phyloP scores from a whole-genome alignment of 1,140 invertebrate species.

The Belonocnema kinseyi region DNA sequence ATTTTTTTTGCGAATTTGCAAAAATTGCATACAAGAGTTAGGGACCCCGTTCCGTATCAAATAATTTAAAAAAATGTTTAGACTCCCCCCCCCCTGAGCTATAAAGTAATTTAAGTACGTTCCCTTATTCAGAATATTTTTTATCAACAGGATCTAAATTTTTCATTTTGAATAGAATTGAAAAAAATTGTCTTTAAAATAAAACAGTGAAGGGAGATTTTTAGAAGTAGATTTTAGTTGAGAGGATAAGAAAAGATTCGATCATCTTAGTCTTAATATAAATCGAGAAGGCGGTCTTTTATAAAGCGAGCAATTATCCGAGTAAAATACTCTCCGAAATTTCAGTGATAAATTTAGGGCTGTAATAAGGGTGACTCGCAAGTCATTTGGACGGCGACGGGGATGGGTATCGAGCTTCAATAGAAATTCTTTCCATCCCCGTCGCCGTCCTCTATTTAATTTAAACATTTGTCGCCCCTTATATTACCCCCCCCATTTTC shows the following conservation, averaged over 20 bases:
- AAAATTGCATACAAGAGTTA: too few species aligned
- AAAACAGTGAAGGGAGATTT: too few species aligned
- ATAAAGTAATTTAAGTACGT: too few species aligned
- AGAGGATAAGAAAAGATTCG: conserved; percentile 9
- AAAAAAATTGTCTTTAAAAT: too few species aligned
- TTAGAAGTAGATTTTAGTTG: not conserved
- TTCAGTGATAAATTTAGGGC: conserved; percentile 63
- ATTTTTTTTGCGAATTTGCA: too few species aligned
- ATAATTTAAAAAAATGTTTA: too few species aligned
- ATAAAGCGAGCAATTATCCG: conserved; percentile 66
- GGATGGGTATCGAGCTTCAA: conserved; percentile 62
- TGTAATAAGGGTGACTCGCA: conserved; percentile 67
- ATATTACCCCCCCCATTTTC: not conserved
- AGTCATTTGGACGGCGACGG: conserved; percentile 61
- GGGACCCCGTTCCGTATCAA: too few species aligned
- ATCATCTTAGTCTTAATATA: conserved; percentile 53
- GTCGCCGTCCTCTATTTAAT: conserved; percentile 48
- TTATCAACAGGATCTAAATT: too few species aligned
- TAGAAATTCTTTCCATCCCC: conserved; percentile 64
- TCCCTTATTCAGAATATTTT: too few species aligned
- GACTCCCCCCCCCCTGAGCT: too few species aligned
- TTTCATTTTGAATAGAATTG: too few species aligned
- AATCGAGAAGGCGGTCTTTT: conserved; percentile 56
- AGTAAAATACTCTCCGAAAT: conserved; percentile 65
- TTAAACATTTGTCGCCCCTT: conserved; percentile 60